A percentile compares a stretch with the other conserved stretches of the same genome.
Conservation (phyloP, 2,888 invertebrate genomes). For the Erebia epiphron region DNA sequence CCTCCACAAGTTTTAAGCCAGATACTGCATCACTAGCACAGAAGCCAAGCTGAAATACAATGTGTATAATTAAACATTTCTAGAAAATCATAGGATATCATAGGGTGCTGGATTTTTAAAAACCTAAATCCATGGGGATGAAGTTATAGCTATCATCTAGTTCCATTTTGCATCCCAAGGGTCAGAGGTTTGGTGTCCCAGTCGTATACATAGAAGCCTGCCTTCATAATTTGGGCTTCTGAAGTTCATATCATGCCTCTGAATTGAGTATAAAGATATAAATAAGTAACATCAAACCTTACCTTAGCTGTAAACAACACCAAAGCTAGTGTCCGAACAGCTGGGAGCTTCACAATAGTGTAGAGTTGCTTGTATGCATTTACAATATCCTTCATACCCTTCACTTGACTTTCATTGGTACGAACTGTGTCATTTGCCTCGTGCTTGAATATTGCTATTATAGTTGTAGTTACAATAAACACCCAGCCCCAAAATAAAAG, state of each 20-base stretch:
- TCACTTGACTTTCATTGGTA: constrained; percentile 57
- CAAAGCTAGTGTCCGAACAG: constrained; percentile 89
- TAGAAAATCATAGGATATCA: no score
- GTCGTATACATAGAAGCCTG: no score
- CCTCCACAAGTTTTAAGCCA: constrained; percentile 96
- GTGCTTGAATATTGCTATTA: constrained; percentile 94
- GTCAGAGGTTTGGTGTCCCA: no score
- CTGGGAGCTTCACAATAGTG: constrained; percentile 91
- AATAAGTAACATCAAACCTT: constrained; percentile 36
- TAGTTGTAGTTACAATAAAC: constrained; percentile 94
- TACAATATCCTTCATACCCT: constrained; percentile 69
- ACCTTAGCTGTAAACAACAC: constrained; percentile 96
- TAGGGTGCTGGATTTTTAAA: no score
- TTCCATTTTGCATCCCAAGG: no score
- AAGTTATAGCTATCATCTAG: no score
- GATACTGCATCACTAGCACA: constrained; percentile 98
- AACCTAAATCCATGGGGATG: no score
- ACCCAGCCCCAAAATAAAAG: constrained; percentile 97
- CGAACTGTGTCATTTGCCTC: constrained; percentile 83
- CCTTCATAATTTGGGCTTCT: no score
- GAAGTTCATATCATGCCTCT: no score
- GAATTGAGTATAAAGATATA: background rate
- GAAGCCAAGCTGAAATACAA: constrained; percentile 91
- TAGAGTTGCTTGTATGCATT: constrained; percentile 92
- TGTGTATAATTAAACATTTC: background rate